Percentiles rank a stretch among this genome's conserved stretches.
Evolutionary conservation across 2,888 invertebrate species (phyloP).

Genomic region (Pandemis cinnamomeana): DNA sequence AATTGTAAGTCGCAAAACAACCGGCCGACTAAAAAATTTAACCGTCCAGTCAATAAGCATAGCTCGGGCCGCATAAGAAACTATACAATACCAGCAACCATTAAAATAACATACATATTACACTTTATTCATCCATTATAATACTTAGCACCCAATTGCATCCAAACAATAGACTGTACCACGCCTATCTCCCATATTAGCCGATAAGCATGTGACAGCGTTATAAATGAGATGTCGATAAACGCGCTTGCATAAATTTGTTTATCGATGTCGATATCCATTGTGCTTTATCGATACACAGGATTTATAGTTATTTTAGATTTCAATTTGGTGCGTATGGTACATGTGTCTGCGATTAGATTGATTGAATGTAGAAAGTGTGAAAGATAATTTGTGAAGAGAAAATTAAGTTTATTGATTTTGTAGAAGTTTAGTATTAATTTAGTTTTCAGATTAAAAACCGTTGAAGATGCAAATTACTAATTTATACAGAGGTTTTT

Average conservation of each 20-base stretch:
- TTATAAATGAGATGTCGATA: conserved; percentile 61
- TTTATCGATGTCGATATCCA: conserved; percentile 39
- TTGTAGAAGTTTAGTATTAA: background rate
- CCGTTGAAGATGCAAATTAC: no score
- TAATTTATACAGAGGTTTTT: no score
- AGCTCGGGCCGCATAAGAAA: background rate
- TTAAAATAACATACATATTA: conserved; percentile 26
- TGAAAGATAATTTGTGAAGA: background rate
- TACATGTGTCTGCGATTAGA: conserved; percentile 43
- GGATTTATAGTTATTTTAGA: conserved; percentile 41
- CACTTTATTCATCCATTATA: conserved; percentile 29
- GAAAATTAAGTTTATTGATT: background rate
- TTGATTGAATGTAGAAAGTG: conserved; percentile 39
- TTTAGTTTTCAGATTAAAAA: background rate
- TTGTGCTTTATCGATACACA: conserved; percentile 30
- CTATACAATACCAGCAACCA: conserved; percentile 9
- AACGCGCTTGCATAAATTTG: conserved; percentile 44
- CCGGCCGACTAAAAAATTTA: no score
- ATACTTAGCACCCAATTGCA: conserved; percentile 41
- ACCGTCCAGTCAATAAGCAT: background rate
- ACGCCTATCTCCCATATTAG: conserved; percentile 49
- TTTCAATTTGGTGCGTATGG: conserved; percentile 41
- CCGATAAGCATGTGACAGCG: conserved; percentile 47
- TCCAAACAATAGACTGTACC: conserved; percentile 54
- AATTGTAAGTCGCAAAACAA: no score